A percentile compares a stretch with the other conserved stretches of the same genome.
Evolutionary conservation across 1,140 invertebrate species (phyloP).

Genomic region (Pentalonia nigronervosa): DNA sequence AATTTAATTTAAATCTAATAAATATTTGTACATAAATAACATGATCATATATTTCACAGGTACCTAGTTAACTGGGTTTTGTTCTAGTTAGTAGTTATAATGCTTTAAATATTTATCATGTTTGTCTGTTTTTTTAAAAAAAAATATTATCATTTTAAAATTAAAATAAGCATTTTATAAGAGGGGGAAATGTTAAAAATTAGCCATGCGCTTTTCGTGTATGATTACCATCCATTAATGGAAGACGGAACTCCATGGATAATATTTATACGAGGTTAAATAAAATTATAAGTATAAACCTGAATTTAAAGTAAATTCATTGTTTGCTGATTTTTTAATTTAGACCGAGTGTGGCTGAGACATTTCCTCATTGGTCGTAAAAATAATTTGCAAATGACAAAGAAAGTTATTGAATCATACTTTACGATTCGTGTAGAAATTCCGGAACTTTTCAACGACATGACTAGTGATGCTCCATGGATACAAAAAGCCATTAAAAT

Average conservation of each 20-base stretch:
- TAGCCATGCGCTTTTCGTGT: background rate
- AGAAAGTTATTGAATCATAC: constrained; percentile 43
- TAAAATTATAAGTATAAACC: background rate
- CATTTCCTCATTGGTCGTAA: constrained; percentile 51
- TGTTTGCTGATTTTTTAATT: background rate
- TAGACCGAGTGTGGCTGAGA: constrained; percentile 38
- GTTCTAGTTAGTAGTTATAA: background rate
- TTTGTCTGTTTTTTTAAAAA: background rate
- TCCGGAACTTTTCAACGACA: constrained; percentile 42
- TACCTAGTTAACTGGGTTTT: background rate
- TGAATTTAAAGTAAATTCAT: background rate
- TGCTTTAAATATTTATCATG: background rate
- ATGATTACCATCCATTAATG: background rate
- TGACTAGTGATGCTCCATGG: constrained; percentile 34
- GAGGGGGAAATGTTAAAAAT: background rate
- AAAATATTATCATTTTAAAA: background rate
- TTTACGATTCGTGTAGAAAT: background rate
- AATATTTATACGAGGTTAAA: background rate
- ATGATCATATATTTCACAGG: background rate
- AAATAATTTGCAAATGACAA: constrained; percentile 50
- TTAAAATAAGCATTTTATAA: background rate
- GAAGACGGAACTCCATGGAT: background rate
- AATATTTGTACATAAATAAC: background rate
- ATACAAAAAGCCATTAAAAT: constrained; percentile 19
- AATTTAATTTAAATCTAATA: background rate